A percentile compares a stretch with the other conserved stretches of the same genome.
Conservation (phyloP, 2,888 invertebrate genomes). For the Ichneumoninae sp. region DNA sequence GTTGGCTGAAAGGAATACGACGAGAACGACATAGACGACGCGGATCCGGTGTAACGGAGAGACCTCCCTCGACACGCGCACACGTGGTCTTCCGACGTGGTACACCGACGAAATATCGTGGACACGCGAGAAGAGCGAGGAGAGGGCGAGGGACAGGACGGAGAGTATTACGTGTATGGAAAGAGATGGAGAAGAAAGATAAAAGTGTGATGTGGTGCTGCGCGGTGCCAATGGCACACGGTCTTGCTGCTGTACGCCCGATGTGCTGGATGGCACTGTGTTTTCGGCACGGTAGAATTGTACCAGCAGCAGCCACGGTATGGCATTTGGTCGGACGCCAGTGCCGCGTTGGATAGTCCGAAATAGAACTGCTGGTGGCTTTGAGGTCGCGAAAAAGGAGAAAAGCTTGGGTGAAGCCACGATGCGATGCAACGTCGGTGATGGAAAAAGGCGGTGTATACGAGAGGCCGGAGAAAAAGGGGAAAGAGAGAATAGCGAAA, state of each 20-base stretch:
- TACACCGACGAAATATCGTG: conserved; percentile 21
- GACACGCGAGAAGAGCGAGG: conserved; percentile 21
- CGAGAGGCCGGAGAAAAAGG: conserved; percentile 28
- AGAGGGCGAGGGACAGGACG: not conserved
- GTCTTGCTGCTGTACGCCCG: conserved; percentile 32
- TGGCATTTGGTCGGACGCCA: conserved; percentile 81
- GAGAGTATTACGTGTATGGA: conserved; percentile 33
- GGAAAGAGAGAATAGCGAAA: conserved; percentile 46
- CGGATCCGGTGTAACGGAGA: not conserved
- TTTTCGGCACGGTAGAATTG: conserved; percentile 33
- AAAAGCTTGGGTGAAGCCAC: conserved; percentile 54
- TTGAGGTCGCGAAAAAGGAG: conserved; percentile 77
- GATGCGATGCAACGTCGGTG: conserved; percentile 56
- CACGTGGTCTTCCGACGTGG: not conserved
- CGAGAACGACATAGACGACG: not conserved
- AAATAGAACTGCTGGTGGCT: conserved; percentile 79
- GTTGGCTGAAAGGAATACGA: conserved; percentile 1
- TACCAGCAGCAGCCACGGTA: conserved; percentile 27
- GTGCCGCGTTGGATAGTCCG: conserved; percentile 77
- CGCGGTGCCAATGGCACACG: conserved; percentile 38
- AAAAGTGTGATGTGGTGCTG: conserved; percentile 27
- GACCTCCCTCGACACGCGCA: conserved; percentile 7
- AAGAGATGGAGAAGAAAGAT: conserved; percentile 27
- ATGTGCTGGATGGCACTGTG: conserved; percentile 39
- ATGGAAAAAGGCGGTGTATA: conserved; percentile 61